Evolutionary conservation across 2,113 vertebrate species (phyloP).

Genomic region (Girardinichthys multiradiatus): DNA sequence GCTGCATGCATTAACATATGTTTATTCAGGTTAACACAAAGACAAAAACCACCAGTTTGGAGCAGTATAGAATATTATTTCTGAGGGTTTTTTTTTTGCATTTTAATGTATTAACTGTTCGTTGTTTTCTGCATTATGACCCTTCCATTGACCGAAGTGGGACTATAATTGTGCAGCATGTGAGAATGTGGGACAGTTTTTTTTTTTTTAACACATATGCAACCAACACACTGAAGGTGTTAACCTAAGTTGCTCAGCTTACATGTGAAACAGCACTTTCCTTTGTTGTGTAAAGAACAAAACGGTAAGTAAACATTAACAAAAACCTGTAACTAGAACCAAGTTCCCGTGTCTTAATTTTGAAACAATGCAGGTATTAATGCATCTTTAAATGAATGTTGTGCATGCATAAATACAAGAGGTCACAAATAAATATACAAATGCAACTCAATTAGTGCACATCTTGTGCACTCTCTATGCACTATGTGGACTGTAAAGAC

Average conservation of each 20-base stretch:
- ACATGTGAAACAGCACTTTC: neutral
- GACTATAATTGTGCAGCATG: neutral
- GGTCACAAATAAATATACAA: neutral
- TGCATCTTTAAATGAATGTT: neutral
- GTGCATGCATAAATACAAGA: neutral
- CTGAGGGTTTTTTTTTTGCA: neutral
- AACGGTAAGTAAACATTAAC: neutral
- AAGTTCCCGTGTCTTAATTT: neutral
- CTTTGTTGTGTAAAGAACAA: neutral
- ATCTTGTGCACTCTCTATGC: neutral
- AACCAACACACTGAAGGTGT: neutral
- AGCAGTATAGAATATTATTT: too few relatives aligned
- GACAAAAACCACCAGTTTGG: neutral
- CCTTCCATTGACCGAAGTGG: neutral
- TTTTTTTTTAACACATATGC: constrained; percentile 2
- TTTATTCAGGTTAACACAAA: neutral
- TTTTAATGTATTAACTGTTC: neutral
- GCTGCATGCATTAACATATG: neutral
- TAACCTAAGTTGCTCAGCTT: neutral
- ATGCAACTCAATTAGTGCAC: neutral
- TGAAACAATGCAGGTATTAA: neutral
- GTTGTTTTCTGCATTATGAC: neutral
- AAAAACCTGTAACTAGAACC: neutral
- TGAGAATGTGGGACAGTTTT: neutral
- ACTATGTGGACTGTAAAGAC: neutral